These are phyloP conservation scores for Julus scandinavius DNA, from an alignment of 2,888 invertebrate genomes.

Conservation along the genomic window DNA sequence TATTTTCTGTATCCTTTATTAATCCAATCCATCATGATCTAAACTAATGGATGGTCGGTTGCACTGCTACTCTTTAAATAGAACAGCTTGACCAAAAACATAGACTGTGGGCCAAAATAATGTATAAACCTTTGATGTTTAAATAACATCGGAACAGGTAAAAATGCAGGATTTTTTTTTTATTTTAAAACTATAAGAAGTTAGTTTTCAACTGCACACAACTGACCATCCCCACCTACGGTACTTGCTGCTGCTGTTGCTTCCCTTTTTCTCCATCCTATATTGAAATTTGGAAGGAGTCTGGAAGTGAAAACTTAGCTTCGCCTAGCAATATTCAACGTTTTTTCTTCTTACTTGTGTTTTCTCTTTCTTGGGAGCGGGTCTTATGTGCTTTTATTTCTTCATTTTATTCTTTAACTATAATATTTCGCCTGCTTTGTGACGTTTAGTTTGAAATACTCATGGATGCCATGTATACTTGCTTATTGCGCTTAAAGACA, in stretches of 20 bases:
- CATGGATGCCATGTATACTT: too few species aligned
- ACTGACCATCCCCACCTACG: not conserved
- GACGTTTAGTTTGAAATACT: not conserved
- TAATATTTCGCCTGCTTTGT: slow-evolving; percentile 25
- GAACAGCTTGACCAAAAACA: not conserved
- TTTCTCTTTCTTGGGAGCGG: not conserved
- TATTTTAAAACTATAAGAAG: not conserved
- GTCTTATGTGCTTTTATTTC: not conserved
- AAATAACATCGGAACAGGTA: too few species aligned
- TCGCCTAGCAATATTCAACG: not conserved
- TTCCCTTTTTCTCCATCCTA: not conserved
- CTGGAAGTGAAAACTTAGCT: not conserved
- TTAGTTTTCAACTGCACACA: not conserved
- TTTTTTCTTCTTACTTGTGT: not conserved
- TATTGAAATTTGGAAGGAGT: not conserved
- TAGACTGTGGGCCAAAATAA: too few species aligned
- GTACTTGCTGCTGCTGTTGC: slow-evolving; percentile 48
- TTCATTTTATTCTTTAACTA: not conserved
- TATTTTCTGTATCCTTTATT: not conserved
- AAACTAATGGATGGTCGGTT: not conserved
- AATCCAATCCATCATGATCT: not conserved
- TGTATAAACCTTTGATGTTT: too few species aligned
- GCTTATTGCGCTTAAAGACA: too few species aligned
- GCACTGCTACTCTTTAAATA: not conserved
- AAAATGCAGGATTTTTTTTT: too few species aligned